These are phyloP conservation scores for Drosophila multiciliata DNA, from an alignment of 2,888 invertebrate species.

Conservation along the genomic window DNA sequence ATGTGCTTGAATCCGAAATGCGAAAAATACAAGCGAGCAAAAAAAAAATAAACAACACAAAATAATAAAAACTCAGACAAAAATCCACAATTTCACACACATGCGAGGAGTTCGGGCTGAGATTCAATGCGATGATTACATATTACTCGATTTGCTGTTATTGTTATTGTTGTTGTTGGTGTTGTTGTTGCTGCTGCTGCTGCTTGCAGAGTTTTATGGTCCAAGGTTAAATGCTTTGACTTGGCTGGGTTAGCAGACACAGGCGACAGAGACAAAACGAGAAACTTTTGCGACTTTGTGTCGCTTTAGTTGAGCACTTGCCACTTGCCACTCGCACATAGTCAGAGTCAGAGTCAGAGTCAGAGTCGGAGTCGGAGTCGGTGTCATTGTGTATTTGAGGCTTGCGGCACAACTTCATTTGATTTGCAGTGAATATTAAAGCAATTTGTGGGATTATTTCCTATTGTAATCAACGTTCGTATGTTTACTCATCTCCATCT, in stretches of 20 bases:
- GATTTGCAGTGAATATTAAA: constrained; percentile 82
- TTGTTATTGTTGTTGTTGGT: constrained; percentile 26
- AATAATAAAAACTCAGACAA: not conserved
- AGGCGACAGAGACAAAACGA: constrained; percentile 36
- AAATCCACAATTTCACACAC: constrained; percentile 70
- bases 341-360: no score
- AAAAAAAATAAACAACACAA: not conserved
- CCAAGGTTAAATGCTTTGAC: constrained; percentile 78
- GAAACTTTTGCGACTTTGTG: constrained; percentile 69
- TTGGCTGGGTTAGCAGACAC: constrained; percentile 34
- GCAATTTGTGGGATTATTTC: constrained; percentile 82
- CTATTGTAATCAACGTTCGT: constrained; percentile 78
- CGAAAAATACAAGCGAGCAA: constrained; percentile 41
- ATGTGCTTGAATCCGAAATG: constrained; percentile 61
- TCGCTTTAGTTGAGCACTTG: constrained; percentile 48
- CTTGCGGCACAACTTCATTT: constrained; percentile 76
- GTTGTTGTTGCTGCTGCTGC: constrained; percentile 13
- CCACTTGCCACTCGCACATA: constrained; percentile 5
- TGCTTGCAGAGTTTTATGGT: constrained; percentile 75
- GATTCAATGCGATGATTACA: constrained; percentile 81
- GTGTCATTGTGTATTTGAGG: constrained; percentile 22
- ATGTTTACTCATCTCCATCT: constrained; percentile 58
- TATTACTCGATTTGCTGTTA: constrained; percentile 61
- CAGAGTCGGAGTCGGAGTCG: not conserved
- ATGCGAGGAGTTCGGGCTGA: constrained; percentile 52